These are phyloP conservation scores for Mythimna lalbum DNA, from an alignment of 2,888 invertebrate species.

Conservation along the genomic window DNA sequence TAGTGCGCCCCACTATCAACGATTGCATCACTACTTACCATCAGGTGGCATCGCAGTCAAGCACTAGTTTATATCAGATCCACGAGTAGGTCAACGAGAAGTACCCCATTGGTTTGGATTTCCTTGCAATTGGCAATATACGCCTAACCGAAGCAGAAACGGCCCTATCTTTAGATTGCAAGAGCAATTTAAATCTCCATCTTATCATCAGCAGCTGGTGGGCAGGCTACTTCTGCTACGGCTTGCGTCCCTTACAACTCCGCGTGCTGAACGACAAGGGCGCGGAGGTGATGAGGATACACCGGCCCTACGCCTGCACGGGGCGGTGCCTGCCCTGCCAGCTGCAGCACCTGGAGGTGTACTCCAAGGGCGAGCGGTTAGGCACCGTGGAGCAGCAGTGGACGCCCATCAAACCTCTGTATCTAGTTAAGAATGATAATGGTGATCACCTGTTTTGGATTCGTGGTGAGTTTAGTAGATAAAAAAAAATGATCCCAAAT, in stretches of 20 bases:
- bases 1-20: too few relatives aligned
- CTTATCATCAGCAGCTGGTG: constrained; percentile 77
- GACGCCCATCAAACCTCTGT: constrained; percentile 93
- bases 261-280: constrained; percentile 75
- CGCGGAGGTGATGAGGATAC: constrained; percentile 93
- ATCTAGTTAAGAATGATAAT: constrained; percentile 92
- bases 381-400: constrained; percentile 94
- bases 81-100: too few relatives aligned
- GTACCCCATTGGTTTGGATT: too few relatives aligned
- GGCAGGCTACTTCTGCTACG: constrained; percentile 84
- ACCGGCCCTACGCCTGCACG: constrained; percentile 94
- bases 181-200: not conserved
- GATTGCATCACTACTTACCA: too few relatives aligned
- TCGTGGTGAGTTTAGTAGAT: constrained; percentile 88
- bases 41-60: too few relatives aligned
- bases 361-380: constrained; percentile 91
- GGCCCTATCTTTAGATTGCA: too few relatives aligned
- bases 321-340: constrained; percentile 96
- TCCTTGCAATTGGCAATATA: too few relatives aligned
- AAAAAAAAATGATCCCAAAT: too few relatives aligned
- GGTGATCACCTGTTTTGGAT: constrained; percentile 94
- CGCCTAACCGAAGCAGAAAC: too few relatives aligned
- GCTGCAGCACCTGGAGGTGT: constrained; percentile 93
- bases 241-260: constrained; percentile 81
- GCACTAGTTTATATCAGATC: too few relatives aligned